A percentile compares a stretch with the other conserved stretches of the same genome.
These are phyloP conservation scores for Anser cygnoides DNA, from an alignment of 2,113 vertebrate species.

Conservation along the genomic window DNA sequence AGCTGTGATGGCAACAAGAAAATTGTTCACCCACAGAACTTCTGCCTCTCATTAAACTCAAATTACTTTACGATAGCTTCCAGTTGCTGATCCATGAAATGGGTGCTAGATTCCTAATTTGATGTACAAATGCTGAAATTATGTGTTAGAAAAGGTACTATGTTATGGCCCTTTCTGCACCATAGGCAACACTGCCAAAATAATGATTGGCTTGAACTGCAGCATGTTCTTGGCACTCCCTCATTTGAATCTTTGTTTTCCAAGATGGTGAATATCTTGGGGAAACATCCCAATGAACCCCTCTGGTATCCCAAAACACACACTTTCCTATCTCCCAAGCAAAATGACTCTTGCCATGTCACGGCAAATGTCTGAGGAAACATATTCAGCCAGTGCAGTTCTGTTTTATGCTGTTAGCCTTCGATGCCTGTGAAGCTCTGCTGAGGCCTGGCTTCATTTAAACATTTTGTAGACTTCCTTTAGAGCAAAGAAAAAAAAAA, in stretches of 20 bases:
- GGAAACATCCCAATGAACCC: neutral
- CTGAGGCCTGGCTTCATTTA: neutral
- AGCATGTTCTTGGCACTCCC: neutral
- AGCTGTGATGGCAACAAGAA: neutral
- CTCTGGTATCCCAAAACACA: neutral
- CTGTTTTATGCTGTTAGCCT: neutral
- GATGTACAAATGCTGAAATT: neutral
- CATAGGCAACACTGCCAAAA: neutral
- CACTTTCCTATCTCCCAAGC: neutral
- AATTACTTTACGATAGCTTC: neutral
- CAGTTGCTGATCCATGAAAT: neutral
- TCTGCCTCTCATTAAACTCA: neutral
- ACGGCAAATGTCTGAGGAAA: neutral
- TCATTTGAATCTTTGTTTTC: fast-evolving
- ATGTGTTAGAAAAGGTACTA: neutral
- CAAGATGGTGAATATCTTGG: neutral
- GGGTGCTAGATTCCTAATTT: neutral
- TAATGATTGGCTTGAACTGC: neutral
- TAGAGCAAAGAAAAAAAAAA: neutral
- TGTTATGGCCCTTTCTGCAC: neutral
- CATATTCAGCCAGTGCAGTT: neutral
- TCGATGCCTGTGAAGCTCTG: neutral
- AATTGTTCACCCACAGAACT: neutral
- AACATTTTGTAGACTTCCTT: neutral
- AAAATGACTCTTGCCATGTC: neutral